Evolutionary conservation across 1,140 invertebrate species (phyloP), one percentile per base, ranked within the genome.

Genomic region (Linepithema humile): DNA sequence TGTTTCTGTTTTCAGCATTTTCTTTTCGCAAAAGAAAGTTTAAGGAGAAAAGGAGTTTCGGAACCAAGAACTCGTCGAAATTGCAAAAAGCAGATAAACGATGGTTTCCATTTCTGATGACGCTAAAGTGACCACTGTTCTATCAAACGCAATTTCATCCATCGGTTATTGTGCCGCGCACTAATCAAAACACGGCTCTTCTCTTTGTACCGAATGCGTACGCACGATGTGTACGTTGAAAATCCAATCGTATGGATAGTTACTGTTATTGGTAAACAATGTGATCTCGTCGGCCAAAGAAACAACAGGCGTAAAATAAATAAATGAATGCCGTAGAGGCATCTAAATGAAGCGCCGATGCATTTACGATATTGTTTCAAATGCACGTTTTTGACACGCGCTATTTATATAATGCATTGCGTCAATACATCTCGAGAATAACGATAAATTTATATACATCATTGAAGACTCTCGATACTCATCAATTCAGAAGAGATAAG

Each of bases 191-290:
- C 59, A 48, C 20, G 55, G 20, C 35, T 69, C 48, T 35, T 65
- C 62, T 77, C 50, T 77, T 84, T 78, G 7, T 65, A 17, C 12
- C 17, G 23, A 5, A 10, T 15, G 29, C 53, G 26, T 50, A 6
- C 20, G 50, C 26, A 20, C 26, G 15, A 23, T 62, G 17, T 45
- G 26, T 72, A 64, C 53, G 20, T 26, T 69, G 72, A 48, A 69
- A 67, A 84, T 83, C 50, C 82, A 82, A 87, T 88, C 70, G 69
- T 35, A 43, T 50, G 62, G 43, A 35, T 59, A 82, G 87, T 85
- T 48, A 85, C 35, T 23, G 45, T 87, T 88, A 88, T 85, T 77
- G 85, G 62, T 75, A 72, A 88, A 88, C 86, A 83, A 85, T 70
- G 60, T 45, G 53, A 88, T 87, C 75, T 82, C 50, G 43, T 9